Base-by-base conservation (phyloP, 2,888 invertebrate species). In the Phrixothrix hirtus region DNA sequence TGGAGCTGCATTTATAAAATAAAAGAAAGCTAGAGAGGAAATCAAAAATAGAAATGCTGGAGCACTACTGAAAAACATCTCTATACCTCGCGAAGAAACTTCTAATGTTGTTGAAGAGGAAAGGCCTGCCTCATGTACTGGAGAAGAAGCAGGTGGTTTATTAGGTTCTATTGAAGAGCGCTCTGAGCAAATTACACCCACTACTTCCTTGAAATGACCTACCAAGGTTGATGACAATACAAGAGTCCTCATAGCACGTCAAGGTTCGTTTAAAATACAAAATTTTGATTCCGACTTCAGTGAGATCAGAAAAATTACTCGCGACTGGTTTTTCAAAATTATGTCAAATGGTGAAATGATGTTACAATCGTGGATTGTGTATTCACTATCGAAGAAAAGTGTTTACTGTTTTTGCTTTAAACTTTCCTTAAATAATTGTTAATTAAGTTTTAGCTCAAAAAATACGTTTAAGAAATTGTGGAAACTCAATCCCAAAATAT, bases 101-200 rank as follows among this genome's bases (percentile, higher is more conserved):
- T 49, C 42, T 26, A 49, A 49, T 42, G 42, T 49, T 35, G 35
- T 42, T 42, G 15, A 49, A 42, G 27, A 42, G 35, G 42, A 49
- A 49, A 49, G 26, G 34, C 41, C 42, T 26, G 34, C 42, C 26
- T 42, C 34, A 49, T 36, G 35, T 48, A 48, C 48, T 42, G 34
- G 35, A 29, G 30, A 42, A 49, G 42, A 42, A 49, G 26, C 42
- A 42, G 34, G 35, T 42, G 42, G 34, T 50, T 50, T 38, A 50
- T 50, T 31, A 43, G 44, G 32, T 44, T 35, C 35, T 49, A 43
- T 44, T 43, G 37, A 49, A 49, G 27, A 49, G 36, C 36, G 25
- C 27, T 36, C 30, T 43, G 30, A 35, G 44, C 43, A 44, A 49
- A 35, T 43, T 43, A 49, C 44, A n/a, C 12, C 43, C 29, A 44